Conservation (phyloP, 2,113 vertebrate species). For the Syngnathoides biaculeatus region DNA sequence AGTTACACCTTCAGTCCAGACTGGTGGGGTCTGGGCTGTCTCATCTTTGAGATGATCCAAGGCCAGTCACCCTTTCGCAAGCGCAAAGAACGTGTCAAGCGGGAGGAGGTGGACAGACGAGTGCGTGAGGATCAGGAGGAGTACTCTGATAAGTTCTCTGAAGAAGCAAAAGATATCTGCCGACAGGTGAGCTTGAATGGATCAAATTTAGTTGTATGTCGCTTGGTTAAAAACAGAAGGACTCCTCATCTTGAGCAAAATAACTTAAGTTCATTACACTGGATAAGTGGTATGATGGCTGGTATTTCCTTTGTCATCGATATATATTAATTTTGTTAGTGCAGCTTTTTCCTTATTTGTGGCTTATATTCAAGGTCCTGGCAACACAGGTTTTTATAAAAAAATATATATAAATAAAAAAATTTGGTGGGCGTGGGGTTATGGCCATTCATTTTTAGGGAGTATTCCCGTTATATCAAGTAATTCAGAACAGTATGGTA, state of each 20-base stretch:
- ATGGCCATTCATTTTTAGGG: neutral
- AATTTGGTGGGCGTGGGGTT: neutral
- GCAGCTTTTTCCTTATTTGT: neutral
- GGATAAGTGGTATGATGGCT: neutral
- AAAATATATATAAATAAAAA: no score
- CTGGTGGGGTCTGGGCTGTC: conserved; percentile 93
- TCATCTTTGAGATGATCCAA: conserved; percentile 92
- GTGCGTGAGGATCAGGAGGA: conserved; percentile 80
- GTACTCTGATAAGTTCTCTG: conserved; percentile 84
- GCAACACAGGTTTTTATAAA: neutral
- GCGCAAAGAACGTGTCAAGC: conserved; percentile 82
- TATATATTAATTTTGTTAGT: neutral
- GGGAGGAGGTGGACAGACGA: conserved; percentile 85
- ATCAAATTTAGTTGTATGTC: neutral
- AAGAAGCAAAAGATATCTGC: conserved; percentile 85
- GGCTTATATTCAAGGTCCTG: neutral
- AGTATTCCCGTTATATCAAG: no score
- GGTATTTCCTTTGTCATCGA: neutral
- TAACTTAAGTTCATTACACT: neutral
- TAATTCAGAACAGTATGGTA: no score
- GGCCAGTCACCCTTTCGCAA: conserved; percentile 88
- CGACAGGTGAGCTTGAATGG: conserved; percentile 78
- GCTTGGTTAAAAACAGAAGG: neutral
- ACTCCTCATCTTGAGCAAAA: neutral
- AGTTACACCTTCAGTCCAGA: conserved; percentile 85